Evolutionary conservation across 2,888 invertebrate genomes (phyloP), one percentile per base, ranked within the genome.

Genomic region (Hypomecis punctinalis): DNA sequence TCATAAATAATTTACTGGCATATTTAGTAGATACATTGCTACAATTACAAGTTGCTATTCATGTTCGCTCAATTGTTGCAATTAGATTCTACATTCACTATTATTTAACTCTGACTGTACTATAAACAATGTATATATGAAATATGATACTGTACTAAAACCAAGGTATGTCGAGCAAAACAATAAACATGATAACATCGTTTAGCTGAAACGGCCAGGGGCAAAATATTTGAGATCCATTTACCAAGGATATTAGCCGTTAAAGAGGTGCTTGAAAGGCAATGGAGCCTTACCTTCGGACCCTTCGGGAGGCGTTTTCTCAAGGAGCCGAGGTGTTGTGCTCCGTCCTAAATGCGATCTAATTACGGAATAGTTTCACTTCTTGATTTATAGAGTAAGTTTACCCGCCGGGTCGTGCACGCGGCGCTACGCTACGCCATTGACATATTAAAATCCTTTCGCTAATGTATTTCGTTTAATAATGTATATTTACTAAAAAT

Each of bases 341-440:
- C 89, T 85, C 88, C 85, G 79, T 82, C 85, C 91, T 93, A 92
- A 93, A 93, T 90, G 86, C 92, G 91, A 93, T 93, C 93, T 93
- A 93, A 93, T 93, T 93, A 92, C 93, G 87, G 89, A 93, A 93
- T 93, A 93, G 93, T 93, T 93, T 91, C 88, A 88, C 92, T 93
- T 90, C 91, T 93, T 93, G 93, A 93, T 93, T 93, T 93, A 93
- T 93, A 92, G 92, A 90, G 90, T 86, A 91, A 93, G 92, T 93
- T 93, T 79, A 78, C 79, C 79, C 75, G 71, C 72, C 76, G 85
- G 86, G 85, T 81, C 83, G 85, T 83, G 85, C 88, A 89, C 81
- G 84, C 86, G 88, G 87, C 77, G 80, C 83, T 64, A 66, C 76
- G 81, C 78, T 79, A 80, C 82, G 83, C 85, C 83, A 76, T 76